These are phyloP conservation scores for Tauraco erythrolophus DNA, from an alignment of 2,113 vertebrate genomes.

Conservation along the genomic window DNA sequence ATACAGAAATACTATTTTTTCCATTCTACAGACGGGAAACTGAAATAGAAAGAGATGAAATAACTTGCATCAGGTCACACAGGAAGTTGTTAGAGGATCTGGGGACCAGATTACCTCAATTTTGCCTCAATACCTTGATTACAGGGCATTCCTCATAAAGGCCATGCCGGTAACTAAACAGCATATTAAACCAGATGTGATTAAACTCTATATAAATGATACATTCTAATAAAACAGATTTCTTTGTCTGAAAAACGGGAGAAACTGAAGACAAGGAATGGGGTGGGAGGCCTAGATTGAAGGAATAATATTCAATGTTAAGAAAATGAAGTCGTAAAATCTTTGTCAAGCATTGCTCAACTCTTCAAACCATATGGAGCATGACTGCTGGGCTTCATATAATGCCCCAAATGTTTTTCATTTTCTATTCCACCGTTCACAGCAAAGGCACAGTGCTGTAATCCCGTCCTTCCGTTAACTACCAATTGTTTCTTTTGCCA, in stretches of 20 bases:
- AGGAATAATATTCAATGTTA: conserved; percentile 64
- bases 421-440: conserved; percentile 52
- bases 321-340: conserved; percentile 71
- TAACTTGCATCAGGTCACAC: neutral
- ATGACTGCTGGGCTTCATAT: conserved; percentile 62
- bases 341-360: conserved; percentile 62
- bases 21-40: neutral
- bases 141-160: neutral
- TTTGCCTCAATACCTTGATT: neutral
- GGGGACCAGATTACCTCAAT: neutral
- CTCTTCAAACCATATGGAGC: conserved; percentile 67
- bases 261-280: conserved; percentile 38
- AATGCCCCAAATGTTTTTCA: conserved; percentile 62
- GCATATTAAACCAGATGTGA: neutral
- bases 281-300: conserved; percentile 21
- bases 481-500: conserved; percentile 69
- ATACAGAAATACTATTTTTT: neutral
- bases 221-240: conserved; percentile 1
- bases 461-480: conserved; percentile 65
- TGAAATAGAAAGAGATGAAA: neutral
- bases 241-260: conserved; percentile 36
- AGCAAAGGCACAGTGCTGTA: conserved; percentile 38
- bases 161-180: neutral
- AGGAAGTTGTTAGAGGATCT: neutral
- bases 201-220: conserved; percentile 23